Evolutionary conservation across 2,888 invertebrate species (phyloP).

Genomic region (Loripinus fragilis): DNA sequence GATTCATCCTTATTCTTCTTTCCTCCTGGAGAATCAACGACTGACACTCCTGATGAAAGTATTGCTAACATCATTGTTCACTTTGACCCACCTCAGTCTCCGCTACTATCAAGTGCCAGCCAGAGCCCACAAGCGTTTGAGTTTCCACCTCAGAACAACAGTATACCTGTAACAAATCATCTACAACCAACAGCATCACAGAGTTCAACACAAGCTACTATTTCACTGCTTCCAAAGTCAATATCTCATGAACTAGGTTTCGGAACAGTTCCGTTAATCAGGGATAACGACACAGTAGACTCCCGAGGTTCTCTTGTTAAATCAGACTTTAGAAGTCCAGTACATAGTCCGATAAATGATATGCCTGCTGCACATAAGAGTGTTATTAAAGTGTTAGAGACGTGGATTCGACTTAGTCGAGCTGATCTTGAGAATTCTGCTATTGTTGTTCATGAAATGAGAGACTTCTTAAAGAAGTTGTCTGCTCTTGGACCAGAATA

Average conservation of each 20-base stretch:
- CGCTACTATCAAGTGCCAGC: conserved; percentile 74
- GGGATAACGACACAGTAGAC: conserved; percentile 37
- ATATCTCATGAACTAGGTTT: not conserved
- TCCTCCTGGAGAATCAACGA: conserved; percentile 51
- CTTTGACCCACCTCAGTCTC: conserved; percentile 81
- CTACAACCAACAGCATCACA: conserved; percentile 34
- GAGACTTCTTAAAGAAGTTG: conserved; percentile 85
- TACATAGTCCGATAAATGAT: conserved; percentile 69
- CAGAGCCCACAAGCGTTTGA: conserved; percentile 77
- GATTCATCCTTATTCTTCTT: conserved; percentile 55
- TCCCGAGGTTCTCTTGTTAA: conserved; percentile 37
- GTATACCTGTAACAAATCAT: conserved; percentile 33
- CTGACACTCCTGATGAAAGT: conserved; percentile 57
- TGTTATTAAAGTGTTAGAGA: conserved; percentile 81
- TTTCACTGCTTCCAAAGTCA: not conserved
- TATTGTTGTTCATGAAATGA: conserved; percentile 84
- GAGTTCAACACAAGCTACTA: not conserved
- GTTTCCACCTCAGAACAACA: conserved; percentile 66
- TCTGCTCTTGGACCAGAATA: conserved; percentile 85
- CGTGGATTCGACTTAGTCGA: conserved; percentile 80
- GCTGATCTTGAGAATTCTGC: conserved; percentile 79
- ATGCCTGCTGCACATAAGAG: conserved; percentile 79
- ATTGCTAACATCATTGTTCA: conserved; percentile 78
- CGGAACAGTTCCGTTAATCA: not conserved
- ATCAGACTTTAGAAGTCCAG: conserved; percentile 53